Base-by-base conservation (phyloP, 2,113 vertebrate species). In the Saccopteryx bilineata region DNA sequence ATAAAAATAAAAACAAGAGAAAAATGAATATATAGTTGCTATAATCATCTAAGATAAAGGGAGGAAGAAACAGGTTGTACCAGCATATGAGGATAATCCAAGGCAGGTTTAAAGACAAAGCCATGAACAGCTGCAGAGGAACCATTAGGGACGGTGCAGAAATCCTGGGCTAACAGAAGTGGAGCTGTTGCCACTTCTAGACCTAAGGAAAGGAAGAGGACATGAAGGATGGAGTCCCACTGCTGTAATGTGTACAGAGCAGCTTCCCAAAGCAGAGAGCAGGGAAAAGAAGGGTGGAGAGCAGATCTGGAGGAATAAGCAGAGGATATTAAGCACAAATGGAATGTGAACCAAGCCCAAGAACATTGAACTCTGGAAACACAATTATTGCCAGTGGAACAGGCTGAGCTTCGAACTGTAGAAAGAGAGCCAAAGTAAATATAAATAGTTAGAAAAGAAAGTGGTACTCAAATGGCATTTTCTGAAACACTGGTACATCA, bases 21-120 rank as follows among this genome's bases (percentile, higher is more conserved):
- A 78, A 78, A 87, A 65, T 54, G 61, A 93, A 66, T 69, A 31
- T 87, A 33, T 65, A 54, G 72, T 17, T 78, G 24, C n/a, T 72
- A 6, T 33, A 83, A 23, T 83, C 56, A 93, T 66, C 63, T 24
- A n/a, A 6, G 17, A 79, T 66, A 91, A 91, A 58, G 31, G 69
- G 24, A 74, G 28, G 71, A 93, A 94, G 39, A 92, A 79, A 94
- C 15, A 85, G 28, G 69, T 60, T 46, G 15, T 76, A 19, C 21
- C 24, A 52, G 28, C 74, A 87, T 78, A 66, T 78, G 12, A 66
- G 56, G 52, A 54, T 23, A 91, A 78, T 79, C 58, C 63, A 72
- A 72, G 9, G 33, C 71, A 4, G 0, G 19, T 71, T 65, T 66
- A 54, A 28, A 8, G 24, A 33, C 33, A 87, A 52, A 78, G 11